Conservation (phyloP, 2,113 vertebrate species). For the Hyaena hyaena region DNA sequence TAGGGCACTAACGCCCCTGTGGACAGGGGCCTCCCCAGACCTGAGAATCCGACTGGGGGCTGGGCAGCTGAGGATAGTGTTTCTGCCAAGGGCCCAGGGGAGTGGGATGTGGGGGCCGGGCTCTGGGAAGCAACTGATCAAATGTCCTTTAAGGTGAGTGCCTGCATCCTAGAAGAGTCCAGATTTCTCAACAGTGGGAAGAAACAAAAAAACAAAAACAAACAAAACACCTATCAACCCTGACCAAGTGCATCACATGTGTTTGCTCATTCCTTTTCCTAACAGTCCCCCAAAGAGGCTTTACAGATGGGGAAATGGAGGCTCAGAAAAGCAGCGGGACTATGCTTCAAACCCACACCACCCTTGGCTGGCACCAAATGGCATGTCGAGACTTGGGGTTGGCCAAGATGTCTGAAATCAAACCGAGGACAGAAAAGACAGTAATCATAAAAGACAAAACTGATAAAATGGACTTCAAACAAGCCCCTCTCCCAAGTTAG, state of each 20-base stretch:
- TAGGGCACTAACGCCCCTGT: background rate
- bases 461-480: background rate
- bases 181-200: background rate
- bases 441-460: background rate
- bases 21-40: background rate
- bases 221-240: background rate
- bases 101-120: rapidly evolving
- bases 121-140: background rate
- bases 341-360: background rate
- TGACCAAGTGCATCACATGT: background rate
- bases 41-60: background rate
- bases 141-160: background rate
- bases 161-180: background rate
- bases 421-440: background rate
- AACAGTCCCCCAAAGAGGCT: rapidly evolving
- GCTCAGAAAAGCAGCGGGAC: background rate
- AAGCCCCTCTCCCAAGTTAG: background rate
- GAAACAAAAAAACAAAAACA: background rate
- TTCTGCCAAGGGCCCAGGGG: background rate
- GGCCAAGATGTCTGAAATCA: background rate
- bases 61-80: background rate
- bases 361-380: background rate
- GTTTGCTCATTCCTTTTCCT: background rate
- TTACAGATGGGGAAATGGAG: background rate
- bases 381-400: background rate